These are phyloP conservation scores for Glaucopsyche alexis DNA, from an alignment of 2,888 invertebrate genomes.

Conservation along the genomic window DNA sequence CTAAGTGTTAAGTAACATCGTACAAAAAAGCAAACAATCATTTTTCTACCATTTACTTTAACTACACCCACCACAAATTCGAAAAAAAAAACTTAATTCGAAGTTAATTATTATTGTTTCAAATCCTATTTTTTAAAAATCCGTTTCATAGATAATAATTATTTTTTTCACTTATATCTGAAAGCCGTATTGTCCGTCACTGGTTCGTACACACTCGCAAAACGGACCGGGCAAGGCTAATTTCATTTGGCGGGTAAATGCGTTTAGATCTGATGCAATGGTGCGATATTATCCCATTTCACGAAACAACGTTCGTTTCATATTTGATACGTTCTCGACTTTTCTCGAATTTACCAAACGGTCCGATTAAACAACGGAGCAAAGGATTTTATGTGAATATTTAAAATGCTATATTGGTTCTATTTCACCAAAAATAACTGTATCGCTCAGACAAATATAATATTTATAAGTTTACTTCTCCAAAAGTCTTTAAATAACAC, in stretches of 20 bases:
- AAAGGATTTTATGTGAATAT: conserved; percentile 77
- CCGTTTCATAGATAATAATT: not conserved
- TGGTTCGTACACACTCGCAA: not conserved
- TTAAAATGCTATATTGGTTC: conserved; percentile 77
- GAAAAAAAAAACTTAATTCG: no score
- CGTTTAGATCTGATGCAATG: conserved; percentile 69
- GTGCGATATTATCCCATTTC: conserved; percentile 71
- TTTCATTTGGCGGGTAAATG: conserved; percentile 54
- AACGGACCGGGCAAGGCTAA: conserved; percentile 30
- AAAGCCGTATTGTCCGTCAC: conserved; percentile 6
- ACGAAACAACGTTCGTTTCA: conserved; percentile 73
- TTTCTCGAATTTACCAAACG: conserved; percentile 73
- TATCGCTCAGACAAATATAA: conserved; percentile 47
- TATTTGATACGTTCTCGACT: conserved; percentile 78
- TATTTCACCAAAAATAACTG: conserved; percentile 63
- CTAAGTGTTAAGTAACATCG: no score
- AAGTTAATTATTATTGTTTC: no score
- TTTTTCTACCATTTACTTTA: no score
- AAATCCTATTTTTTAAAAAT: not conserved
- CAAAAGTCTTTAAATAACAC: conserved; percentile 33
- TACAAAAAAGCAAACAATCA: no score
- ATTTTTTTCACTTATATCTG: not conserved
- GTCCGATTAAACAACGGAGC: conserved; percentile 75
- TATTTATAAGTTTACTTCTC: conserved; percentile 43
- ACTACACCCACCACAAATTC: no score